phyloP scores from a whole-genome alignment of 2,797 vertebrate species.

The Martes flavigula region DNA sequence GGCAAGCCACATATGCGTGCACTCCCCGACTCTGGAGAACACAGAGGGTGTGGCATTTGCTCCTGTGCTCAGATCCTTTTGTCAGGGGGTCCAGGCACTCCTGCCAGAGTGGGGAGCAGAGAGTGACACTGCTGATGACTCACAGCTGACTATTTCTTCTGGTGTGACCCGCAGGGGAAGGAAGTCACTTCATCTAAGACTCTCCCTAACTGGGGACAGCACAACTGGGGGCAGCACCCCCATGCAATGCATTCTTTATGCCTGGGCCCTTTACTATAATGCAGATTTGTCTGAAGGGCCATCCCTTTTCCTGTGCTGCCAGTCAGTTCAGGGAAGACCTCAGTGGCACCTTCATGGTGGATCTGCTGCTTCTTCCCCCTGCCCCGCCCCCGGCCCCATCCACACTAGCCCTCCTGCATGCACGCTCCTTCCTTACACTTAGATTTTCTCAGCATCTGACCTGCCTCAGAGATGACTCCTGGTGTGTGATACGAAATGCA shows the following conservation, averaged over 20 bases:
- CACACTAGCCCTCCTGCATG: background rate
- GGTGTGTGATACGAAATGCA: background rate
- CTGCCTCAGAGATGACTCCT: background rate
- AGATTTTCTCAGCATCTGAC: background rate
- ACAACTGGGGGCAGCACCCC: rapidly evolving
- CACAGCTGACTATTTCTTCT: background rate
- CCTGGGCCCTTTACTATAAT: too few species aligned
- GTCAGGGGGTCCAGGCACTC: background rate
- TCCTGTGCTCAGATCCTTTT: background rate
- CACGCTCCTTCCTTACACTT: too few species aligned
- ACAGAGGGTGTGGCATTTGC: background rate
- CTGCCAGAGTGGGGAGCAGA: too few species aligned
- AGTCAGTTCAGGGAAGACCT: background rate
- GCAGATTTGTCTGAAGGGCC: background rate
- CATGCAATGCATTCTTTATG: background rate
- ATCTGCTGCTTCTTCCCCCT: too few species aligned
- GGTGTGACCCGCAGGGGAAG: background rate
- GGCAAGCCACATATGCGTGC: background rate
- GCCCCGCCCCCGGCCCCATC: rapidly evolving
- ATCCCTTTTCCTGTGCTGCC: background rate
- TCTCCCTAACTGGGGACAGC: background rate
- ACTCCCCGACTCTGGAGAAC: background rate
- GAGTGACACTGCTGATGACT: background rate
- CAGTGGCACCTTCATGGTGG: background rate
- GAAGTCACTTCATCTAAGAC: background rate